Evolutionary conservation across 2,888 invertebrate species (phyloP).

Genomic region (Drosophila ustulata): DNA sequence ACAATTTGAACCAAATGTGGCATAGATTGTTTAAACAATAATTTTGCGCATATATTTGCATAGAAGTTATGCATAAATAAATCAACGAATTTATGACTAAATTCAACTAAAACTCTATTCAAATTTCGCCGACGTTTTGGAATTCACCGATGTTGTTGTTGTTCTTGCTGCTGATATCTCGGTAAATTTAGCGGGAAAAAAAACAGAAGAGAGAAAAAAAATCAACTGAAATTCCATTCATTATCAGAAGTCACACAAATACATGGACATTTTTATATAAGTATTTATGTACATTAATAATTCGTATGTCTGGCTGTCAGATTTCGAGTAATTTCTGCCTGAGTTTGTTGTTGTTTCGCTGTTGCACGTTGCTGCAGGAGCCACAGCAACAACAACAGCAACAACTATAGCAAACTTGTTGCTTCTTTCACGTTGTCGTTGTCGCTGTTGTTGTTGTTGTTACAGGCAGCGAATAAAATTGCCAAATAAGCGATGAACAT

Average conservation of each 20-base stretch:
- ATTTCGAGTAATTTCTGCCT: conserved; percentile 47
- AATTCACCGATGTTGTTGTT: conserved; percentile 25
- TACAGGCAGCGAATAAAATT: conserved; percentile 48
- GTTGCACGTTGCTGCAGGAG: conserved; percentile 18
- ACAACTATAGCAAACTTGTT: conserved; percentile 42
- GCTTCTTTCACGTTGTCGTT: conserved; percentile 33
- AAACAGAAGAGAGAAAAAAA: conserved; percentile 10
- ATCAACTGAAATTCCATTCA: conserved; percentile 49
- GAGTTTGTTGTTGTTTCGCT: conserved; percentile 16
- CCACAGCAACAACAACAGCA: conserved; percentile 6
- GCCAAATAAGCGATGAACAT: conserved; percentile 68
- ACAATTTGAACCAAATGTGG: conserved; percentile 4
- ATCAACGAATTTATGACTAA: conserved; percentile 3
- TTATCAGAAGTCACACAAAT: conserved; percentile 44
- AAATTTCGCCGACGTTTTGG: conserved; percentile 45
- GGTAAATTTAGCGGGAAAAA: conserved; percentile 56
- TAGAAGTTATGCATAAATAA: neutral
- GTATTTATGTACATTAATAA: conserved; percentile 18
- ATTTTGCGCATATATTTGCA: neutral
- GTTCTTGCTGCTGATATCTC: conserved; percentile 41
- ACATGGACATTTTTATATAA: neutral
- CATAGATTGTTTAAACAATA: conserved; percentile 13
- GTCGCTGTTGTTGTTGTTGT: conserved; percentile 20
- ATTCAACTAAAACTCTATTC: conserved; percentile 44
- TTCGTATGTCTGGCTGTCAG: conserved; percentile 15